Conservation (phyloP, 2,888 invertebrate genomes). For the Microchrysa polita region DNA sequence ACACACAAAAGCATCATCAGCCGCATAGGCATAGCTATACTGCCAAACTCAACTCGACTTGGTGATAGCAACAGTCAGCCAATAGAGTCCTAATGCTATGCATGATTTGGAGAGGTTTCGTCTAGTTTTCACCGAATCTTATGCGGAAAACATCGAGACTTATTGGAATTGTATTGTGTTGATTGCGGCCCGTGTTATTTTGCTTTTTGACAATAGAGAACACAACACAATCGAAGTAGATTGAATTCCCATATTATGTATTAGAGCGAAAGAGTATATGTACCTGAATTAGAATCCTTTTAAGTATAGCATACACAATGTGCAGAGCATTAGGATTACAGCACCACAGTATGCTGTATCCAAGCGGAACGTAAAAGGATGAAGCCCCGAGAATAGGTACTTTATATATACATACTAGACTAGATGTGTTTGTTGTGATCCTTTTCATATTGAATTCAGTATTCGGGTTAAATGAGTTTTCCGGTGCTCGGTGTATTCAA, state of each 20-base stretch:
- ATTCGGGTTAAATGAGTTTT: too few relatives aligned
- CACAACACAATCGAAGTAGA: conserved; percentile 7
- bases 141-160: too few relatives aligned
- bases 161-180: not conserved
- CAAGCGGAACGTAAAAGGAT: too few relatives aligned
- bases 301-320: too few relatives aligned
- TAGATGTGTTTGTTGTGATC: too few relatives aligned
- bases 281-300: too few relatives aligned
- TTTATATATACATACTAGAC: too few relatives aligned
- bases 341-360: too few relatives aligned
- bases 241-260: not conserved
- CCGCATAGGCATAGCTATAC: not conserved
- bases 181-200: not conserved
- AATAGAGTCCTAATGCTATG: conserved; percentile 4
- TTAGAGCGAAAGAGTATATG: not conserved
- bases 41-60: not conserved
- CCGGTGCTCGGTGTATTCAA: too few relatives aligned
- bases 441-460: too few relatives aligned
- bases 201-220: not conserved
- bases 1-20: conserved; percentile 22
- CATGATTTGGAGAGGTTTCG: not conserved
- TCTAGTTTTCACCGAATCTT: not conserved
- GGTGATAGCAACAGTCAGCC: not conserved
- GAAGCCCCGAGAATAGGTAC: too few relatives aligned
- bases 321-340: too few relatives aligned